phyloP scores from a whole-genome alignment of 2,888 invertebrate genomes.

The Drosophila tripunctata region DNA sequence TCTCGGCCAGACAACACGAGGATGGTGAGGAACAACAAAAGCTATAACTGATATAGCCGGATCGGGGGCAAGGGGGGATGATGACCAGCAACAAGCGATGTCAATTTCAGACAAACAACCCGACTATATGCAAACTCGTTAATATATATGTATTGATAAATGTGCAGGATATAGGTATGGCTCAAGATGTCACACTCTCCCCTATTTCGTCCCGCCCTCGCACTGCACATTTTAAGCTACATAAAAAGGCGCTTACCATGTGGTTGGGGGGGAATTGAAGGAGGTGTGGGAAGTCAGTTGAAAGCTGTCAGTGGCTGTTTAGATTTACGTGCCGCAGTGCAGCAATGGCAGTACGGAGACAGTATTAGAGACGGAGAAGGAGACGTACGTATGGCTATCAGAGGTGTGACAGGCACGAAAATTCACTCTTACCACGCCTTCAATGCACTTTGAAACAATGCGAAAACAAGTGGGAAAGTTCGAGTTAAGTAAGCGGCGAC shows the following conservation, averaged over 20 bases:
- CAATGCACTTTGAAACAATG: slow-evolving; percentile 74
- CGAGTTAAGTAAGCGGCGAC: not conserved
- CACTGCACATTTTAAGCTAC: slow-evolving; percentile 57
- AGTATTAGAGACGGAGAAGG: slow-evolving; percentile 1
- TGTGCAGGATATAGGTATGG: slow-evolving; percentile 47
- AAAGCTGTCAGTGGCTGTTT: slow-evolving; percentile 78
- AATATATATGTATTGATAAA: slow-evolving; percentile 42
- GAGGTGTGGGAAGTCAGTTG: slow-evolving; percentile 45
- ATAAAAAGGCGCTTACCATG: slow-evolving; percentile 62
- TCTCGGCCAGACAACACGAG: slow-evolving; percentile 64
- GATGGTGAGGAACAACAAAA: slow-evolving; percentile 45
- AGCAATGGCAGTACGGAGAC: slow-evolving; percentile 54
- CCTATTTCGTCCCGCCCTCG: slow-evolving; percentile 3
- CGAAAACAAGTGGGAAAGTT: slow-evolving; percentile 38
- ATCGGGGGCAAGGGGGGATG: not conserved
- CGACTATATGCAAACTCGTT: slow-evolving; percentile 48
- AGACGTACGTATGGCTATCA: slow-evolving; percentile 47
- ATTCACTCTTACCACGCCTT: slow-evolving; percentile 4
- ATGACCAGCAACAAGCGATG: slow-evolving; percentile 60
- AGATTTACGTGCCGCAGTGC: slow-evolving; percentile 79
- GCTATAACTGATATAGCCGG: slow-evolving; percentile 10
- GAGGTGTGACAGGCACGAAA: slow-evolving; percentile 51
- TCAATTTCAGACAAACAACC: slow-evolving; percentile 79
- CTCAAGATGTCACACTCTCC: slow-evolving; percentile 66
- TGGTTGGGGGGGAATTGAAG: slow-evolving; percentile 1